These are phyloP conservation scores for Neuroterus valhalla DNA, from an alignment of 1,140 invertebrate genomes.

Conservation along the genomic window DNA sequence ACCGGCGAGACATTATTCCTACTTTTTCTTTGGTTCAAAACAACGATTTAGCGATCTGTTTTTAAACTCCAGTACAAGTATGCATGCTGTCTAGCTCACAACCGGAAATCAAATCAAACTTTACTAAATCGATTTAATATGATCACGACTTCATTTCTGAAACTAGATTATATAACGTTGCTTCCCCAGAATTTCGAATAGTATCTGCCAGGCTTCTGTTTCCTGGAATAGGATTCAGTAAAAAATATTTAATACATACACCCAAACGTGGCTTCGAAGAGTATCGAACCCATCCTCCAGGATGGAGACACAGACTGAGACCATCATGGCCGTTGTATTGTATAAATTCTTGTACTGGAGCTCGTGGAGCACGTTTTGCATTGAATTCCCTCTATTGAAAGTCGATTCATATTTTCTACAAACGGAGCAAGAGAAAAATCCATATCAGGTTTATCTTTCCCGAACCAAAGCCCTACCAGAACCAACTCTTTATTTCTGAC, in stretches of 20 bases:
- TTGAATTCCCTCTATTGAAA: background rate
- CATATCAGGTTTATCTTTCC: slow-evolving; percentile 12
- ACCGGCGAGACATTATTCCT: background rate
- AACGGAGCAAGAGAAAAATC: background rate
- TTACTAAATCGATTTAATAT: too few species aligned
- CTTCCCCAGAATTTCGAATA: too few species aligned
- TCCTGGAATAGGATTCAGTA: too few species aligned
- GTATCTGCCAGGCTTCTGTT: too few species aligned
- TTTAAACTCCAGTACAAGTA: background rate
- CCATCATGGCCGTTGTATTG: background rate
- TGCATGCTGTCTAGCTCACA: too few species aligned
- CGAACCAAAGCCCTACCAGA: background rate
- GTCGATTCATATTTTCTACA: slow-evolving; percentile 9
- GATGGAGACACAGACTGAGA: too few species aligned
- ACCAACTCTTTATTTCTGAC: background rate
- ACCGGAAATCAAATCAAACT: too few species aligned
- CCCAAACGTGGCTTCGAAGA: too few species aligned
- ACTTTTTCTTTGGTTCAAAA: background rate
- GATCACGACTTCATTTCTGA: too few species aligned
- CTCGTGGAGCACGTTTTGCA: background rate
- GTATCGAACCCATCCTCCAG: too few species aligned
- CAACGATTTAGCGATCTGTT: background rate
- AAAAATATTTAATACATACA: too few species aligned
- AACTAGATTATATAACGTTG: too few species aligned
- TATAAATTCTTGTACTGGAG: background rate